Evolutionary conservation across 2,113 vertebrate genomes (phyloP), one percentile per base, ranked within the genome.

Genomic region (Lichenostomus cassidix): DNA sequence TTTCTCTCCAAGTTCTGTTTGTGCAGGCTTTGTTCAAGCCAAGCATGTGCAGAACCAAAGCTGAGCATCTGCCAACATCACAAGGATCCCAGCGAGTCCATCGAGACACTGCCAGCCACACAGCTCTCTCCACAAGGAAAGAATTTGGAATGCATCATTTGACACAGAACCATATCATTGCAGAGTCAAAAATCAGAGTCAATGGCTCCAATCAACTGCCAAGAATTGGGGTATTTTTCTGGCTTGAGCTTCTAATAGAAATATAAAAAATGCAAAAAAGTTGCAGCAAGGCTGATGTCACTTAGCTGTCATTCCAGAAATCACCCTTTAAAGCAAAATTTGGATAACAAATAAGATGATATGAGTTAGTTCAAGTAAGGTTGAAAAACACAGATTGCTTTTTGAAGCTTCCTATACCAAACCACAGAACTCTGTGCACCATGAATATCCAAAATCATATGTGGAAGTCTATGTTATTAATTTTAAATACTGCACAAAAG

Each of bases 161-260:
- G 96, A 95, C 95, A 95, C 70, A 93, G 69, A 94, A 96, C 83
- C 93, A 68, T 83, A 49, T 73, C 96, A 97, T 59, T 83, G 88
- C 74, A 70, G 95, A 31, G 60, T 97, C 95, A 97, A 92, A 96
- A 95, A 94, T 94, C 75, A 83, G 69, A 90, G 63, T 90, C 82
- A 88, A 59, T 67, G 35, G 84, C 93, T 97, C 93, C 97, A 41
- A 97, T 92, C 96, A 50, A 33, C 63, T 86, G 96, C 96, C 97
- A 98, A 94, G 77, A 93, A 71, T 16, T n/a, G 90, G 90, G 93
- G 88, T 67, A n/a, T 75, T 94, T 93, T 93, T 95, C 93, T 96
- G 94, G 95, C 94, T 94, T 75, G 60, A 49, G 31, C 21, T 89
- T 96, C 91, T 92, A 56, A 70, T 60, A 96, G 90, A 80, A 95